These are phyloP conservation scores for Pachyseris speciosa DNA, from an alignment of 64 coral and sea anemone species.

Conservation along the genomic window DNA sequence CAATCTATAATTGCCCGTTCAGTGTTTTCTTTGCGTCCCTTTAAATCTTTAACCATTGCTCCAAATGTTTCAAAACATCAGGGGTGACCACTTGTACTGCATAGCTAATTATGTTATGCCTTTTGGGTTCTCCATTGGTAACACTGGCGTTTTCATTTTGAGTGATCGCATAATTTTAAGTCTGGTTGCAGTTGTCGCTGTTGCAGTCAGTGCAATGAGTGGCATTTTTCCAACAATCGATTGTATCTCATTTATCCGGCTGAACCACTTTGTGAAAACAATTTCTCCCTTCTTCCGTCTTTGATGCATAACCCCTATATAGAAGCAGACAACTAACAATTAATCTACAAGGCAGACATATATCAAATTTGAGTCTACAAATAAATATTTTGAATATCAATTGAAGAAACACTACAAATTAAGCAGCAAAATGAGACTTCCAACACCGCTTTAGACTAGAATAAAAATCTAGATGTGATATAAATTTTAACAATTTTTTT, in stretches of 20 bases:
- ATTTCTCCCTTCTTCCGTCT: conserved; percentile 49
- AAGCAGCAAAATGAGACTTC: no score
- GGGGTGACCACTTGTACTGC: conserved; percentile 14
- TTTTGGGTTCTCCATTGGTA: background rate
- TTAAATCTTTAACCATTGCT: no score
- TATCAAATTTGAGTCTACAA: no score
- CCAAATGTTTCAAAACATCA: conserved; percentile 1
- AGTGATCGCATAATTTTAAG: background rate
- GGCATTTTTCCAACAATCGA: conserved; percentile 10
- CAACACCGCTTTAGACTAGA: no score
- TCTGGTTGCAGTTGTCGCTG: conserved; percentile 46
- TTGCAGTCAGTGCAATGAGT: conserved; percentile 38
- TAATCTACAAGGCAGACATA: no score
- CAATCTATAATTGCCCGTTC: conserved; percentile 31
- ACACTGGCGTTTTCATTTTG: background rate
- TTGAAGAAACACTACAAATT: no score
- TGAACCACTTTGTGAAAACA: conserved; percentile 40
- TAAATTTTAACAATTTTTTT: no score
- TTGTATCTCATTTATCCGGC: conserved; percentile 43
- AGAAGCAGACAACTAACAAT: no score
- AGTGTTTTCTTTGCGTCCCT: no score
- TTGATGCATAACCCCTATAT: conserved; percentile 29
- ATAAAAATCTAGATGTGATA: no score
- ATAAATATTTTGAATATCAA: no score
- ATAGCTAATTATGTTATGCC: conserved; percentile 1